Percentiles rank a stretch among this genome's conserved stretches.
phyloP scores from a whole-genome alignment of 2,888 invertebrate species.

The Dryobotodes eremita region DNA sequence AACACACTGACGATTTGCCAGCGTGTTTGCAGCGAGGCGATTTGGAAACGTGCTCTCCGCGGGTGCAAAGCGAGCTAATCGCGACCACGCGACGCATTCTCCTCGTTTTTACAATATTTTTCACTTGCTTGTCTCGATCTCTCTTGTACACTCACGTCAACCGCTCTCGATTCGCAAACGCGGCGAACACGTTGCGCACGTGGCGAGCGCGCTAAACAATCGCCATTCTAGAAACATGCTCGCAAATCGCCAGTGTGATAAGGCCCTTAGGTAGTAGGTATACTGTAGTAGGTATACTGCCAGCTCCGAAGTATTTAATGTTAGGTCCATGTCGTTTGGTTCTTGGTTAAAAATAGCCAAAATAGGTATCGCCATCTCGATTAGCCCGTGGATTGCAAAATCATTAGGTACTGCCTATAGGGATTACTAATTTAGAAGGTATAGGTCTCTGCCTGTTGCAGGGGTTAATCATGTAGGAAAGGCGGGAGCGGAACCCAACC shows the following conservation, averaged over 20 bases:
- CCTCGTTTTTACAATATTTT: background rate
- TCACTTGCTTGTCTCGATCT: background rate
- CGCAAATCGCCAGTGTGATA: background rate
- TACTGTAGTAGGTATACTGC: background rate
- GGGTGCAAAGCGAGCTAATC: background rate
- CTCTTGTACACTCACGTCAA: background rate
- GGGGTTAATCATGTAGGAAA: background rate
- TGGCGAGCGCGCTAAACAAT: background rate
- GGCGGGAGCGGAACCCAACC: background rate
- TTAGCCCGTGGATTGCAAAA: background rate
- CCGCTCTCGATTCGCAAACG: background rate
- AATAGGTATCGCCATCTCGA: background rate
- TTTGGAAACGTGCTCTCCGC: background rate
- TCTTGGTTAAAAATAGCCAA: conserved; percentile 15
- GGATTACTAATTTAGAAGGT: background rate
- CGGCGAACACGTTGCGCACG: too few relatives aligned
- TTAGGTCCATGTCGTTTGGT: conserved; percentile 5
- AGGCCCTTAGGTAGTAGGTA: background rate
- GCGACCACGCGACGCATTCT: background rate
- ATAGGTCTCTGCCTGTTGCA: background rate
- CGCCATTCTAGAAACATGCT: background rate
- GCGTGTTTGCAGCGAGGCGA: too few relatives aligned
- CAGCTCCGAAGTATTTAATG: background rate
- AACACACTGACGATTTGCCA: background rate
- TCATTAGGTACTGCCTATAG: background rate